A percentile compares a stretch with the other conserved stretches of the same genome.
These are phyloP conservation scores for Acropora yongei DNA, from an alignment of 64 coral and sea anemone species.

Conservation along the genomic window DNA sequence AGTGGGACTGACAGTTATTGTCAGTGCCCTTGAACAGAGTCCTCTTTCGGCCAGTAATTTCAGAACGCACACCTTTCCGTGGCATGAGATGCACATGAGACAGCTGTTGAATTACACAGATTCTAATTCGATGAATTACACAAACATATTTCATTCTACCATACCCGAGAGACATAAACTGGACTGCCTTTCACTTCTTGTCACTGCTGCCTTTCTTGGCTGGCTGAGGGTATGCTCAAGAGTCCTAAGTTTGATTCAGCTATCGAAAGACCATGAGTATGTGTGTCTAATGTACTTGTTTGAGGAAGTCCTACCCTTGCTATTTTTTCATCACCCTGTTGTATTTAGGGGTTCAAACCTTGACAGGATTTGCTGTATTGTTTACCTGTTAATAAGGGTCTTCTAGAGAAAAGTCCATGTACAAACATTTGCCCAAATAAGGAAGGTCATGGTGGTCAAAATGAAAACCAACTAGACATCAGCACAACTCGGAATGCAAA, in stretches of 20 bases:
- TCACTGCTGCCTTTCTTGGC: conserved; percentile 17
- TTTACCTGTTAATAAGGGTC: conserved; percentile 66
- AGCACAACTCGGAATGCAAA: no score
- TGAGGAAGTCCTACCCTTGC: conserved; percentile 34
- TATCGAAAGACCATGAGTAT: conserved; percentile 62
- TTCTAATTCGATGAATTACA: conserved; percentile 36
- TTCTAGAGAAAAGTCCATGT: no score
- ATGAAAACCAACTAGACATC: no score
- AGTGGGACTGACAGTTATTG: no score
- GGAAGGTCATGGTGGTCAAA: no score
- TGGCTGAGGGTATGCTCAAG: conserved; percentile 40
- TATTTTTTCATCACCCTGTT: conserved; percentile 25
- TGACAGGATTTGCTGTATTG: conserved; percentile 19
- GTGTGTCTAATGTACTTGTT: conserved; percentile 35
- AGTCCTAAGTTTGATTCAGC: conserved; percentile 31
- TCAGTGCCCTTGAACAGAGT: not conserved
- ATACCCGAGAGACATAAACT: conserved; percentile 46
- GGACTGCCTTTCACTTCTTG: not conserved
- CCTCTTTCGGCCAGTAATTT: conserved; percentile 6
- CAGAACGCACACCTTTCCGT: conserved; percentile 53
- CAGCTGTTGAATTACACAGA: conserved; percentile 11
- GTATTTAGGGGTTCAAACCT: conserved; percentile 40
- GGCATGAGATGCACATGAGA: conserved; percentile 24
- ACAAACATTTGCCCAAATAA: no score
- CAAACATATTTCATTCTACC: conserved; percentile 36